Evolutionary conservation across 1,140 invertebrate genomes (phyloP).

Genomic region (Forficula auricularia): DNA sequence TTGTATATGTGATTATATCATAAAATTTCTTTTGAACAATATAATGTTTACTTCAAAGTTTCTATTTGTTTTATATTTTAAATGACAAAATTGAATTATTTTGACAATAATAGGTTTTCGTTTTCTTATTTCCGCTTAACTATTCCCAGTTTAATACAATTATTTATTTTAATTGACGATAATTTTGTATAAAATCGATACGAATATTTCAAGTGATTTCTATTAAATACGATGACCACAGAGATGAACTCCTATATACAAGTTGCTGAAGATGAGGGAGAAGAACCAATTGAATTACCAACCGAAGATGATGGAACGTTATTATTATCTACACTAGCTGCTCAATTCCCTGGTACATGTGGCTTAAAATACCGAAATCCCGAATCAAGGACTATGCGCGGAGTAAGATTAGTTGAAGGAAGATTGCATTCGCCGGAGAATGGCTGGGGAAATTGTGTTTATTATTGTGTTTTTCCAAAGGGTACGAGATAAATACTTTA

Average conservation of each 20-base stretch:
- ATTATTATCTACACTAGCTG: slow-evolving; percentile 67
- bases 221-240: slow-evolving; percentile 1
- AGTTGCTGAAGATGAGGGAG: slow-evolving; percentile 75
- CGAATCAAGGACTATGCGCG: slow-evolving; percentile 66
- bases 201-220: too few relatives aligned
- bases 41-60: too few relatives aligned
- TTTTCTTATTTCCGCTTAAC: too few relatives aligned
- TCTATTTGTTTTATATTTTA: too few relatives aligned
- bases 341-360: slow-evolving; percentile 82
- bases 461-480: slow-evolving; percentile 30
- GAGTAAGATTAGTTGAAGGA: slow-evolving; percentile 71
- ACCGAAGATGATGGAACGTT: slow-evolving; percentile 76
- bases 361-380: slow-evolving; percentile 83
- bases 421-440: slow-evolving; percentile 56
- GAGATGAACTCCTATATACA: slow-evolving; percentile 31
- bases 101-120: too few relatives aligned
- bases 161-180: too few relatives aligned
- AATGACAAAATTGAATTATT: too few relatives aligned
- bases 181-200: too few relatives aligned
- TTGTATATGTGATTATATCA: too few relatives aligned
- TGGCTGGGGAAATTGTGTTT: slow-evolving; percentile 27
- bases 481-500: slow-evolving; percentile 30
- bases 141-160: too few relatives aligned
- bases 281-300: slow-evolving; percentile 82
- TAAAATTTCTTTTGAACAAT: too few relatives aligned